Percentiles rank a stretch among this genome's conserved stretches.
Evolutionary conservation across 2,888 invertebrate genomes (phyloP).

Genomic region (Orthosia cruda): DNA sequence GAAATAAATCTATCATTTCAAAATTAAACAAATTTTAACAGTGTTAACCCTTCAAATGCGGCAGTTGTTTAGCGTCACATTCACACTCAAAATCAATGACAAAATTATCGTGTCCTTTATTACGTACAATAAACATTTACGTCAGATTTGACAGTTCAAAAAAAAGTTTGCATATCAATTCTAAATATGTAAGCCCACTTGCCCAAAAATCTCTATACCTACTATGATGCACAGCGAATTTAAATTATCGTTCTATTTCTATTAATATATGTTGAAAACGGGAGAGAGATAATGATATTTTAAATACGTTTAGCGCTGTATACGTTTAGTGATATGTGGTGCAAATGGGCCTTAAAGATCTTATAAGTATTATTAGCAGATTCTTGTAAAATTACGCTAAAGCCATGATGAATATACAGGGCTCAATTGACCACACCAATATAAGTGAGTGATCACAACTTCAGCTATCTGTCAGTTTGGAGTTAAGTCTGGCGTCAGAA

Average conservation of each 20-base stretch:
- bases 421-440: background rate
- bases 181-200: background rate
- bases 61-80: background rate
- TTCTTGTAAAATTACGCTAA: background rate
- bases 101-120: background rate
- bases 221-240: too few relatives aligned
- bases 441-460: background rate
- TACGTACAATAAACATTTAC: background rate
- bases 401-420: background rate
- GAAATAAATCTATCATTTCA: background rate
- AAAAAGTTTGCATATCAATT: background rate
- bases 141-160: background rate
- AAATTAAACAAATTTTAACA: background rate
- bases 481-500: constrained; percentile 29
- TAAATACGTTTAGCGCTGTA: background rate
- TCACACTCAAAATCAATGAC: background rate
- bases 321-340: background rate
- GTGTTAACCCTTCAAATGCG: background rate
- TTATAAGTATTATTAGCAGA: too few relatives aligned
- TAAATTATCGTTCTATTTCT: background rate
- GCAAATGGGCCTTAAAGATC: background rate
- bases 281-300: background rate
- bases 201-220: background rate
- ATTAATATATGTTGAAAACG: too few relatives aligned
- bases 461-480: background rate